Evolutionary conservation across 1,140 invertebrate genomes (phyloP).

Genomic region (Sycophaga agraensis): DNA sequence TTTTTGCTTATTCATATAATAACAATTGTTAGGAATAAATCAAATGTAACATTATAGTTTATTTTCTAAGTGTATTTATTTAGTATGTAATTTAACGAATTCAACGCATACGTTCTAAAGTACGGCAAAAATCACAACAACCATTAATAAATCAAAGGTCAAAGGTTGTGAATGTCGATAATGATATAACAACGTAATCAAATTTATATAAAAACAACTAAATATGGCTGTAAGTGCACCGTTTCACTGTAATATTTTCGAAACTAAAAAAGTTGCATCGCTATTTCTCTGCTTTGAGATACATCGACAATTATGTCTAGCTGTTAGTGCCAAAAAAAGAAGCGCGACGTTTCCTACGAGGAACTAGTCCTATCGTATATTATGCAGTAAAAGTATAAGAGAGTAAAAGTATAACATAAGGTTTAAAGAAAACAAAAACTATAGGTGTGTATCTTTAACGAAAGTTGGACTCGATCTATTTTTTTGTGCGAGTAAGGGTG

Average conservation of each 20-base stretch:
- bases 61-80: too few relatives aligned
- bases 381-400: neutral
- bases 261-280: neutral
- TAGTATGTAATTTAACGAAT: too few relatives aligned
- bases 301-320: conserved; percentile 16
- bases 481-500: conserved; percentile 24
- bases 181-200: neutral
- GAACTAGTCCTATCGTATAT: conserved; percentile 1
- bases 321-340: conserved; percentile 17
- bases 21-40: too few relatives aligned
- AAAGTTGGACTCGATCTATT: conserved; percentile 24
- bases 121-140: neutral
- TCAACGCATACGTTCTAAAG: neutral
- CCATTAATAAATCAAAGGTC: neutral
- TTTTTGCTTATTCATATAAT: too few relatives aligned
- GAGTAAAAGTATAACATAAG: neutral
- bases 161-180: neutral
- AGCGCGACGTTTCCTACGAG: neutral
- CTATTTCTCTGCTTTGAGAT: conserved; percentile 1
- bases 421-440: conserved; percentile 1
- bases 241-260: neutral
- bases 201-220: neutral
- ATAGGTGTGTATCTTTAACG: conserved; percentile 1
- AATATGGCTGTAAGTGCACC: neutral
- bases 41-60: too few relatives aligned